Base-by-base conservation (phyloP, 2,113 vertebrate species). In the Speoplatyrhinus poulsoni region DNA sequence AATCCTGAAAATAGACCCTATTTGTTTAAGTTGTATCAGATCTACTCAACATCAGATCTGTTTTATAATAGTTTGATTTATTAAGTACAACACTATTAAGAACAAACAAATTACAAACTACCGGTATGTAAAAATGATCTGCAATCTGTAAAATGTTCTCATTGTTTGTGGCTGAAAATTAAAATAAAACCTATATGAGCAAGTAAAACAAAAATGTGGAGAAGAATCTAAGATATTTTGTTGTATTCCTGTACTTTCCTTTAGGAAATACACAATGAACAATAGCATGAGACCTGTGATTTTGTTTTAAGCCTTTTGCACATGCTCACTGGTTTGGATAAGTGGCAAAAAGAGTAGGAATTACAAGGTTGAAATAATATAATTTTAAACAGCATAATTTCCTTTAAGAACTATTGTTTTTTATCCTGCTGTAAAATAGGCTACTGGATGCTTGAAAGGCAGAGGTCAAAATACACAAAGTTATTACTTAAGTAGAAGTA, bases 251-350 rank as follows among this genome's bases (percentile, higher is more conserved):
- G 60, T 77, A 75, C 65, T 70, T 72, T 82, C 69, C 79, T 77
- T 82, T 67, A 74, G 72, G 72, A 79, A 61, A 55, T 70, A 66
- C 65, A 76, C 77, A 81, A 91, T 90, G 94, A 93, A 96, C 94
- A 96, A 96, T 85, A 65, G 87, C 65, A 63, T 82, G 94, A 90
- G 79, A 79, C 76, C 66, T 87, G 84, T 85, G 87, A 83, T 83
- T 89, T 82, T 71, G 75, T 82, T 73, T 80, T 72, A 78, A 10
- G 79, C 76, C 76, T 79, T 84, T 83, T 81, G 75, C 82, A 84
- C 80, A 85, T 87, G 80, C 88, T 87, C 63, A 80, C 77, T 86
- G 82, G 86, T 90, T 91, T 89, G 88, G 80, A 83, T 59, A 75
- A 76, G 82, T 55, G 53, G 68, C 62, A 82, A 81, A 72, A 87